phyloP scores from a whole-genome alignment of 2,113 vertebrate species.

The Phrynosoma blainvillii region DNA sequence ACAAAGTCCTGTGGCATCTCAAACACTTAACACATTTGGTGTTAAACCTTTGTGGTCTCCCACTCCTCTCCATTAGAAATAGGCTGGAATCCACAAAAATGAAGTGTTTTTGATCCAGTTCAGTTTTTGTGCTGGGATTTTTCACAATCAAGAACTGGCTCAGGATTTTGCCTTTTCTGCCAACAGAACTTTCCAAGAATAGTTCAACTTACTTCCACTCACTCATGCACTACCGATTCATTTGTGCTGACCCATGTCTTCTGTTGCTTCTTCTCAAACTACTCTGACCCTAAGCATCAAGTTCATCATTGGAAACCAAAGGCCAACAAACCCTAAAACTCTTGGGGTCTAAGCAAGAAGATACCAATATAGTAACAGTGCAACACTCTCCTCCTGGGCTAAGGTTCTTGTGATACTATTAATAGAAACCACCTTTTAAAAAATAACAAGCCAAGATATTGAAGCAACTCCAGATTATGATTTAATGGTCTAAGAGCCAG shows the following conservation, averaged over 20 bases:
- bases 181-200: background rate
- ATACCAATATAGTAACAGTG: background rate
- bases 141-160: background rate
- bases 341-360: background rate
- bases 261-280: background rate
- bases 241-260: background rate
- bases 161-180: background rate
- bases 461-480: background rate
- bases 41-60: too few relatives aligned
- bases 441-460: background rate
- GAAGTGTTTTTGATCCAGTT: background rate
- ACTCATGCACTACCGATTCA: background rate
- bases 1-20: too few relatives aligned
- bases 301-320: background rate
- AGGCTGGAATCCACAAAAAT: too few relatives aligned
- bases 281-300: background rate
- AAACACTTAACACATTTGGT: too few relatives aligned
- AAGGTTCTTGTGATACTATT: background rate
- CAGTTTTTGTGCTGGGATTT: background rate
- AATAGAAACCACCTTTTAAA: too few relatives aligned
- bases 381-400: background rate
- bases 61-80: too few relatives aligned
- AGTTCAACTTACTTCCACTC: background rate
- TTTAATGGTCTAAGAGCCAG: background rate
- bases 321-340: background rate